Percentiles rank a stretch among this genome's conserved stretches.
Evolutionary conservation across 2,797 vertebrate genomes (phyloP).

Genomic region (Gymnothorax reevesii): DNA sequence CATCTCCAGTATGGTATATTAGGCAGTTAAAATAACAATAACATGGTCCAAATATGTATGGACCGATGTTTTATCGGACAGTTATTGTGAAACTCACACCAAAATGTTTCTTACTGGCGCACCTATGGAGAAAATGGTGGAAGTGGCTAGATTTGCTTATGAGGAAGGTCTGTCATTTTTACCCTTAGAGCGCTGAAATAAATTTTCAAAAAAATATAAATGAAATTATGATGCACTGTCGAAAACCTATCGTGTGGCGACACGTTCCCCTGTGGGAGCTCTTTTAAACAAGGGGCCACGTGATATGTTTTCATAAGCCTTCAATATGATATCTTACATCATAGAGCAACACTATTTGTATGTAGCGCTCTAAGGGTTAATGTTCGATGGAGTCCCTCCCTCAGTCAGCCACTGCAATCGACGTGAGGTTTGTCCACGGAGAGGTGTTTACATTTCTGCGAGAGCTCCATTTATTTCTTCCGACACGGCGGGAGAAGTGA

Average conservation of each 20-base stretch:
- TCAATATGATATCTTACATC: too few relatives aligned
- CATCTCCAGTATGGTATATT: too few relatives aligned
- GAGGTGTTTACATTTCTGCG: conserved; percentile 99
- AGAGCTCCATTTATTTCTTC: conserved; percentile 96
- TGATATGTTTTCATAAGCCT: too few relatives aligned
- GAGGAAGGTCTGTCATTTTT: conserved; percentile 20
- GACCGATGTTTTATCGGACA: not conserved
- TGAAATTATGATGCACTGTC: too few relatives aligned
- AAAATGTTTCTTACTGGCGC: not conserved
- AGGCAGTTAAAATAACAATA: too few relatives aligned
- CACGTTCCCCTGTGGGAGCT: too few relatives aligned
- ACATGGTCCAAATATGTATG: too few relatives aligned
- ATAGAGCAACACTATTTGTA: too few relatives aligned
- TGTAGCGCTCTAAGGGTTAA: conserved; percentile 31
- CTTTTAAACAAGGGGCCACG: too few relatives aligned
- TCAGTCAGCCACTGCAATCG: conserved; percentile 79
- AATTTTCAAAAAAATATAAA: too few relatives aligned
- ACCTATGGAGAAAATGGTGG: not conserved
- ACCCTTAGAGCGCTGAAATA: too few relatives aligned
- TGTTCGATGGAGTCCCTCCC: conserved; percentile 75
- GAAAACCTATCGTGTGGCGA: too few relatives aligned
- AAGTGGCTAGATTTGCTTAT: conserved; percentile 12
- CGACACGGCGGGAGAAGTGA: conserved; percentile 99
- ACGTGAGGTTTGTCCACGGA: conserved; percentile 91
- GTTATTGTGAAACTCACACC: not conserved